A percentile compares a stretch with the other conserved stretches of the same genome.
phyloP scores from a whole-genome alignment of 2,797 vertebrate species.

The Pogonophryne albipinna region DNA sequence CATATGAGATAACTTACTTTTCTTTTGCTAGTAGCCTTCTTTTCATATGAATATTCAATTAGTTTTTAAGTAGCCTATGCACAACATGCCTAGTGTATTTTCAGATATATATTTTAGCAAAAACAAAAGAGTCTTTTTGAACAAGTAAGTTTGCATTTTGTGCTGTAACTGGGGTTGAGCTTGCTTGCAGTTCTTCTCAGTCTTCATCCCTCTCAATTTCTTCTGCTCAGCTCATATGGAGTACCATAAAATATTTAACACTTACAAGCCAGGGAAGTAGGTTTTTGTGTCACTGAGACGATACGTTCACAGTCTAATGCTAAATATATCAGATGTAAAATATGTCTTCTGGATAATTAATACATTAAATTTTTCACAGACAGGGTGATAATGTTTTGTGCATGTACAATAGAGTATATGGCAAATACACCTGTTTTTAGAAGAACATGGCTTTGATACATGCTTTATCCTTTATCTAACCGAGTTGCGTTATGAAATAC shows the following conservation, averaged over 20 bases:
- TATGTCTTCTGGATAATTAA: slow-evolving; percentile 7
- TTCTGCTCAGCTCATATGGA: slow-evolving; percentile 39
- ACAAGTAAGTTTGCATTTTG: neutral
- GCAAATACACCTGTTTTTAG: neutral
- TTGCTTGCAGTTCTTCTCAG: slow-evolving; percentile 11
- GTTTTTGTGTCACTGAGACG: slow-evolving; percentile 65
- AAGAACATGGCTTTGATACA: neutral
- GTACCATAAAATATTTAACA: slow-evolving; percentile 67
- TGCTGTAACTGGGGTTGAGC: neutral
- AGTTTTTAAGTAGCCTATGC: neutral
- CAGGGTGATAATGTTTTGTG: neutral
- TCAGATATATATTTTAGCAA: neutral
- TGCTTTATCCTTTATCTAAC: neutral
- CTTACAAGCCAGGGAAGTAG: slow-evolving; percentile 54
- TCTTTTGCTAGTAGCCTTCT: neutral
- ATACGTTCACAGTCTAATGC: slow-evolving; percentile 20
- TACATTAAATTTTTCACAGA: neutral
- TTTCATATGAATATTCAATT: neutral
- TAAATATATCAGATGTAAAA: slow-evolving; percentile 46
- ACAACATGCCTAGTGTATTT: neutral
- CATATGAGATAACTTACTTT: neutral
- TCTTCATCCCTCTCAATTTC: neutral
- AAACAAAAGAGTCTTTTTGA: neutral
- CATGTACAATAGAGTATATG: neutral
- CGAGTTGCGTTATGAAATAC: neutral